Evolutionary conservation across 2,888 invertebrate species (phyloP).

Genomic region (Dilophus febrilis): DNA sequence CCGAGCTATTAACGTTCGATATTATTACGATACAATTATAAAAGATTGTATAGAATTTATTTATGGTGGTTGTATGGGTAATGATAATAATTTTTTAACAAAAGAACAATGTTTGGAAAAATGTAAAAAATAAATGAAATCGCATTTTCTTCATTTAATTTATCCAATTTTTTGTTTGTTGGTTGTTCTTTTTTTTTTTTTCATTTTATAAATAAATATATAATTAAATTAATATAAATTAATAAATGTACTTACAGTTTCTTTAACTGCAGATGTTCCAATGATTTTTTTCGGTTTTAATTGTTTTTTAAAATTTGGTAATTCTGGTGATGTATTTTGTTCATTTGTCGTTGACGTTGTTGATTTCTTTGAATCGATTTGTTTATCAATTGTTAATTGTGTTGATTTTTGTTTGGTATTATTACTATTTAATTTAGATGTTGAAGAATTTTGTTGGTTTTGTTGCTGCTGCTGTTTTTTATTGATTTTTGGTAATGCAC

Average conservation of each 20-base stretch:
- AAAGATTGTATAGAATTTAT: slow-evolving; percentile 51
- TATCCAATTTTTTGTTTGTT: too few relatives aligned
- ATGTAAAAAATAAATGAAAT: too few relatives aligned
- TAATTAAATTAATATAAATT: slow-evolving; percentile 1
- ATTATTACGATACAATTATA: slow-evolving; percentile 46
- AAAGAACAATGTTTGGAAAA: slow-evolving; percentile 39
- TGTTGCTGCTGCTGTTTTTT: neutral
- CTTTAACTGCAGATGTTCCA: slow-evolving; percentile 17
- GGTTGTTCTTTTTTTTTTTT: too few relatives aligned
- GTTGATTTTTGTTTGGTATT: too few relatives aligned
- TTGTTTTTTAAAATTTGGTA: slow-evolving; percentile 57
- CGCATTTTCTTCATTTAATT: too few relatives aligned
- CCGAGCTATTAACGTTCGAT: slow-evolving; percentile 47
- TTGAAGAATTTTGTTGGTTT: slow-evolving; percentile 8
- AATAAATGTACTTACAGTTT: slow-evolving; percentile 27
- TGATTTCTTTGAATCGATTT: slow-evolving; percentile 5
- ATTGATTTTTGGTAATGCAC: slow-evolving; percentile 27
- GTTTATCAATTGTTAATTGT: too few relatives aligned
- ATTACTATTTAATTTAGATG: too few relatives aligned
- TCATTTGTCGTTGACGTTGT: too few relatives aligned
- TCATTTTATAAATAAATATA: too few relatives aligned
- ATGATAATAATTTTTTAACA: slow-evolving; percentile 51
- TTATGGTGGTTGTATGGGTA: slow-evolving; percentile 53
- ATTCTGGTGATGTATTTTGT: slow-evolving; percentile 13
- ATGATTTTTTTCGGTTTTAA: slow-evolving; percentile 44